Evolutionary conservation across 2,797 vertebrate species (phyloP), one percentile per base, ranked within the genome.

Genomic region (Anas acuta): DNA sequence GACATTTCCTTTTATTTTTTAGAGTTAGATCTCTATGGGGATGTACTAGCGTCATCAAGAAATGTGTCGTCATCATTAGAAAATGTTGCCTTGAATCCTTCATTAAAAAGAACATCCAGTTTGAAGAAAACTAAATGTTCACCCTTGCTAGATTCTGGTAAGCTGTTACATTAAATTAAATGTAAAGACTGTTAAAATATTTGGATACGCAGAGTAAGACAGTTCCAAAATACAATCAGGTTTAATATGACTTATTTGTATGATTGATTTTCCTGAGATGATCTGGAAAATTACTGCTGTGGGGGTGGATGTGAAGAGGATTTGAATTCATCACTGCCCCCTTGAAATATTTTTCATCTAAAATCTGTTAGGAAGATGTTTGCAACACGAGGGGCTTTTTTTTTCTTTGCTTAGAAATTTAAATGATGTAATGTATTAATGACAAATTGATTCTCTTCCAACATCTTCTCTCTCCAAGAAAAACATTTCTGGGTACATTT

Each of bases 141-240:
- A 25, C 65, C 86, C 58, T 58, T 96, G 69, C 97, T 98, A 45
- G 98, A 98, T 94, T 98, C 98, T 95, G 98, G 98, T 99, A 87
- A 97, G 97, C 70, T 58, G 49, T 45, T 54, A 11, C 41, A 66
- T 49, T 33, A 57, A 62, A 33, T 58, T 72, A 53, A 53, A 28
- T 14, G 49, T 13, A 72, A 41, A 58, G 51, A 43, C 47, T 22
- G 14, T 7, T 37, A 2, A 47, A 61, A 32, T 33, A 2, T 7
- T 43, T 4, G 56, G n/a, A 2, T 6, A 0, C 8, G 4, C 43
- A 33, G 28, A 30, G 43, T 4, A 33, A 21, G 35, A 13, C 4
- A 22, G 33, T 41, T 49, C 47, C 33, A 45, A 57, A 58, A 28
- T 23, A 1, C 6, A 21, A 0, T 21, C 39, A 5, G 19, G 23